Evolutionary conservation across 92 coral and sea anemone genomes (phyloP).

Genomic region (Scolanthus callimorphus): DNA sequence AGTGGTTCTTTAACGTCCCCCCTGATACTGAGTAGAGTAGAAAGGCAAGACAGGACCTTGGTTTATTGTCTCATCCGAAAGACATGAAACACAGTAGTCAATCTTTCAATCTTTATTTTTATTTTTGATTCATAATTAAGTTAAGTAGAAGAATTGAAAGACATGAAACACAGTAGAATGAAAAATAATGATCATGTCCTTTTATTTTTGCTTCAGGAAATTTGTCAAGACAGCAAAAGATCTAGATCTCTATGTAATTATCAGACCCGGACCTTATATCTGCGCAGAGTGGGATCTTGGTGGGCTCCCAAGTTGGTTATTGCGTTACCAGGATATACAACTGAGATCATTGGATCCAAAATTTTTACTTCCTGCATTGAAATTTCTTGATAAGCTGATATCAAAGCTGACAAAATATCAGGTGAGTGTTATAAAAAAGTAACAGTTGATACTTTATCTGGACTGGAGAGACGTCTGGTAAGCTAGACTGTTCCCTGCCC

Average conservation of each 20-base stretch:
- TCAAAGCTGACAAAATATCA: constrained; percentile 22
- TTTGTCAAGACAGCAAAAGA: constrained; percentile 48
- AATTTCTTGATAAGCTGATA: constrained; percentile 26
- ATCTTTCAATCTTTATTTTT: no score
- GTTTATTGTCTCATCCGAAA: no score
- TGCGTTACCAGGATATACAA: constrained; percentile 26
- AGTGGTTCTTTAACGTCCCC: no score
- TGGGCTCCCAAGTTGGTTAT: constrained; percentile 64
- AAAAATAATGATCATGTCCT: background rate
- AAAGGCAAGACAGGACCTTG: no score
- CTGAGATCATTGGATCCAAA: constrained; percentile 12
- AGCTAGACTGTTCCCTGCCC: no score
- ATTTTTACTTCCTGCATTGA: constrained; percentile 16
- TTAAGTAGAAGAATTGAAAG: no score
- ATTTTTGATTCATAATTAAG: no score
- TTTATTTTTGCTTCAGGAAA: constrained; percentile 39
- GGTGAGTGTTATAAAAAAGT: constrained; percentile 36
- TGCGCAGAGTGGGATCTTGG: constrained; percentile 79
- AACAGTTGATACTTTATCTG: no score
- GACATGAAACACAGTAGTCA: no score
- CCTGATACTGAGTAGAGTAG: no score
- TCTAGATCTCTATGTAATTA: constrained; percentile 49
- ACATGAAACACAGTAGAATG: no score
- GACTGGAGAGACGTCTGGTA: constrained; percentile 42
- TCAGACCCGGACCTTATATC: constrained; percentile 73